These are phyloP conservation scores for Rhagophthalmus giganteus DNA, from an alignment of 2,888 invertebrate species.

Conservation along the genomic window DNA sequence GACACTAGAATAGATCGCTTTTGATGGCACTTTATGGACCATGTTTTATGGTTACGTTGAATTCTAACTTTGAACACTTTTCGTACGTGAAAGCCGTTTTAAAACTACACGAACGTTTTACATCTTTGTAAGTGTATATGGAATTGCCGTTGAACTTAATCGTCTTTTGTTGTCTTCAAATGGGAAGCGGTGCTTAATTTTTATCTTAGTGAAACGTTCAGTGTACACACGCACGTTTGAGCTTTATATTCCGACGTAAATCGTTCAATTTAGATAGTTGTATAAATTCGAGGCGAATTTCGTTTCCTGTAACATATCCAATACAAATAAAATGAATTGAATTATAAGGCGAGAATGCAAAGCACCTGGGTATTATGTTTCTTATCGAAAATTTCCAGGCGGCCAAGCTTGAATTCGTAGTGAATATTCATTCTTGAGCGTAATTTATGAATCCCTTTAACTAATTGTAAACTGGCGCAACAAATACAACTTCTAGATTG, in stretches of 20 bases:
- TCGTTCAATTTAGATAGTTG: conserved; percentile 8
- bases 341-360: conserved; percentile 26
- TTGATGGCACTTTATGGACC: conserved; percentile 37
- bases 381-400: conserved; percentile 35
- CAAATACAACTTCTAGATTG: conserved; percentile 16
- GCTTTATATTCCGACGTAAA: no score
- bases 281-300: conserved; percentile 10
- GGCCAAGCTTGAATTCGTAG: conserved; percentile 32
- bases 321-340: conserved; percentile 30
- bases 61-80: conserved; percentile 24
- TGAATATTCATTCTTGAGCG: conserved; percentile 39
- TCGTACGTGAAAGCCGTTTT: conserved; percentile 19
- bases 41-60: conserved; percentile 29
- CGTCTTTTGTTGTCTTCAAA: no score
- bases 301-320: conserved; percentile 12
- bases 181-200: no score
- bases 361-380: conserved; percentile 31
- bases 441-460: conserved; percentile 32
- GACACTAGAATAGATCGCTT: conserved; percentile 33
- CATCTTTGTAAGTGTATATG: conserved; percentile 17
- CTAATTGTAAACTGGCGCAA: conserved; percentile 23
- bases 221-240: no score
- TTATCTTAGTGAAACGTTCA: no score
- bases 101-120: conserved; percentile 10
- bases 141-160: no score